These are phyloP conservation scores for Lophochroa leadbeateri DNA, from an alignment of 2,113 vertebrate genomes.

Conservation along the genomic window DNA sequence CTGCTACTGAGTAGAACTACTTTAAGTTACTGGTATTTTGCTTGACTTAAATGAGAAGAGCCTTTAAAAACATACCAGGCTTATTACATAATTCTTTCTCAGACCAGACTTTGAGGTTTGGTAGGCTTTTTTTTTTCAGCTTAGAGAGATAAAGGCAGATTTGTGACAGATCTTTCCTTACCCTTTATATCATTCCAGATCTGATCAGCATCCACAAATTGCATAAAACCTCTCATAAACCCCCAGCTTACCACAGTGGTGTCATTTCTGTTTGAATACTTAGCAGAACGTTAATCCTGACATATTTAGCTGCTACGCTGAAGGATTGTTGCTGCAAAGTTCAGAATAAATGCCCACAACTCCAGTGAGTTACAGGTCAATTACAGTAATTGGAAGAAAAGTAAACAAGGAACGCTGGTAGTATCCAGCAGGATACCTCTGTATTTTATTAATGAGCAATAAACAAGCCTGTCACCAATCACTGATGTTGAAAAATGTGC, in stretches of 20 bases:
- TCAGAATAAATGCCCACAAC: conserved; percentile 38
- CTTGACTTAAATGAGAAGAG: background rate
- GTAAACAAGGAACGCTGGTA: conserved; percentile 36
- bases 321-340: conserved; percentile 45
- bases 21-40: background rate
- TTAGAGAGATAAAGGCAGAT: conserved; percentile 41
- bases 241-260: background rate
- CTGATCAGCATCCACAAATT: conserved; percentile 38
- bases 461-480: conserved; percentile 54
- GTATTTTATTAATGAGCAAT: conserved; percentile 69
- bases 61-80: background rate
- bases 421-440: conserved; percentile 22
- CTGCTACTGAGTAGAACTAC: background rate
- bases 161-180: conserved; percentile 33
- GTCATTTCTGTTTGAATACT: conserved; percentile 8
- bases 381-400: conserved; percentile 49
- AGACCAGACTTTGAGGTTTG: background rate
- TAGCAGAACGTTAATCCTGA: conserved; percentile 58
- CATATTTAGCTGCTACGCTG: background rate
- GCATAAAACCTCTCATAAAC: conserved; percentile 45
- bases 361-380: conserved; percentile 48
- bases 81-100: background rate
- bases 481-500: conserved; percentile 45
- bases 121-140: background rate
- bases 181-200: conserved; percentile 40